Evolutionary conservation across 1,140 invertebrate species (phyloP), one percentile per base, ranked within the genome.

Genomic region (Plectrocnemia conspersa): DNA sequence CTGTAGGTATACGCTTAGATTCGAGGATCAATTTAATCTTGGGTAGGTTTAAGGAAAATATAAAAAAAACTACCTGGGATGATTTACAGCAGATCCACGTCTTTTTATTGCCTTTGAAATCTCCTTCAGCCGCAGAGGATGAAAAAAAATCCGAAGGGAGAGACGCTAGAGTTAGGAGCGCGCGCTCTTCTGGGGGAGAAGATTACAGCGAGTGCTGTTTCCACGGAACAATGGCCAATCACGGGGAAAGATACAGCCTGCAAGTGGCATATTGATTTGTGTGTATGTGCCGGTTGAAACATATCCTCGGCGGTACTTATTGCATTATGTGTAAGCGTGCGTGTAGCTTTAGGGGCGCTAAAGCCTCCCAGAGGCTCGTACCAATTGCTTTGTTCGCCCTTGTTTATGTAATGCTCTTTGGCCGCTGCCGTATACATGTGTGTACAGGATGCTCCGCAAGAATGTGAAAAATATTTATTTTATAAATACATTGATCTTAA

Each of bases 241-340:
- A 56, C 38, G 38, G 33, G 27, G 40, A 40, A 23, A 19, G 40
- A 44, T 18, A 23, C 25, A 42, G 46, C 27, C 54, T 56, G 54
- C 36, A 49, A 50, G 46, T 56, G 54, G 54, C 36, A 44, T 56
- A 56, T 56, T 44, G 54, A 56, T 56, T 50, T 56, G 54, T 56
- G 46, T 56, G 10, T 41, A 18, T 22, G 38, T 50, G 38, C 50
- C 11, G 33, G 32, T 35, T 16, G 15, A 49, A 9, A 9, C 35
- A 38, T 16, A 38, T 10, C 35, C 35, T 10, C 35, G 5, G 7
- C 41, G 9, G 36, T 16, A 7, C 16, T 40, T 40, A n/a, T 29
- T 29, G 7, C 27, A 29, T 16, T 9, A 38, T 6, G 18, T 7
- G 35, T 38, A 7, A 16, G 18, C 35, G 35, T n/a, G n/a, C n/a